Evolutionary conservation across 2,888 invertebrate genomes (phyloP).

Genomic region (Tipula vernalis): DNA sequence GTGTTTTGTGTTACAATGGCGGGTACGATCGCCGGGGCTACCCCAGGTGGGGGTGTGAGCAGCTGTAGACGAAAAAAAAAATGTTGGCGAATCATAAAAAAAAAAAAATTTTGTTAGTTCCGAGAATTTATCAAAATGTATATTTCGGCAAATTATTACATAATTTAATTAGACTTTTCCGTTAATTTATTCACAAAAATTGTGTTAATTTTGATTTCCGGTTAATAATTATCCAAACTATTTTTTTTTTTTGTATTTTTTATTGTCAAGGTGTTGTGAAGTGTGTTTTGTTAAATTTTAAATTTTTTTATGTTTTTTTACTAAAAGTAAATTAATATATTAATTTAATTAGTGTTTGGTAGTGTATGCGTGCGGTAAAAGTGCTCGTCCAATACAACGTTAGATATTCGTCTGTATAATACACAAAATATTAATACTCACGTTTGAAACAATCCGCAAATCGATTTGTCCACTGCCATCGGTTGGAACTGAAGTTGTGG

Average conservation of each 20-base stretch:
- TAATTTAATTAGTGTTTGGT: not conserved
- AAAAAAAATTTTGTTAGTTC: not conserved
- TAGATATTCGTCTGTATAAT: not conserved
- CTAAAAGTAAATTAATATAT: not conserved
- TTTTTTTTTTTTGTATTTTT: not conserved
- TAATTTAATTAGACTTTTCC: not conserved
- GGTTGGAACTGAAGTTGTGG: slow-evolving; percentile 20
- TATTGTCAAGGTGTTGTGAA: not conserved
- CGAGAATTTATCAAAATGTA: not conserved
- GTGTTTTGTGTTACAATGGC: not conserved
- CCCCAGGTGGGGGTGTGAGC: not conserved
- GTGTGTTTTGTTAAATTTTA: not conserved
- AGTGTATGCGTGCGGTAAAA: not conserved
- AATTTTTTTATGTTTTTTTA: not conserved
- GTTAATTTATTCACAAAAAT: not conserved
- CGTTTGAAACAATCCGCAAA: slow-evolving; percentile 47
- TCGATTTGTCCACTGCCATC: slow-evolving; percentile 47
- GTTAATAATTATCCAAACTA: not conserved
- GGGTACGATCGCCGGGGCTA: not conserved
- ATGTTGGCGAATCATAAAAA: not conserved
- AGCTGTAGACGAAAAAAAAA: not conserved
- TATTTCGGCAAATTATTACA: not conserved
- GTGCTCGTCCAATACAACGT: not conserved
- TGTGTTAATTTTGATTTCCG: not conserved
- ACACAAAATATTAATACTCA: slow-evolving; percentile 28